These are phyloP conservation scores for Drosophila asahinai DNA, from an alignment of 1,140 invertebrate species.

Conservation along the genomic window DNA sequence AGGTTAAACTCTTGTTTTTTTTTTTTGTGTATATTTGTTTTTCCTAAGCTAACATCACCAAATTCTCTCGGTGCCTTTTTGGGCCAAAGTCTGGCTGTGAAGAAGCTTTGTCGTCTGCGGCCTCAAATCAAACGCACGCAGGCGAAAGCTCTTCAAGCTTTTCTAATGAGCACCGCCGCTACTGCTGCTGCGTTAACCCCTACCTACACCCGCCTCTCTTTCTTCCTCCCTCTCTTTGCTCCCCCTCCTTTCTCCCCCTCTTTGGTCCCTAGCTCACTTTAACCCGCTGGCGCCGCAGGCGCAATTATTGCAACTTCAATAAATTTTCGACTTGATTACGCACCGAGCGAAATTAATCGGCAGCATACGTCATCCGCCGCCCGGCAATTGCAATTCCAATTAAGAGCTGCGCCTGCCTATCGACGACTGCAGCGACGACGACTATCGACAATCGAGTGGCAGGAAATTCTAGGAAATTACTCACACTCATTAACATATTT, in stretches of 20 bases:
- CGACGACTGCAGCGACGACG: constrained; percentile 2
- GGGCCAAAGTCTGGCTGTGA: constrained; percentile 12
- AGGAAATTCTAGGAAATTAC: constrained; percentile 74
- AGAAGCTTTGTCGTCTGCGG: constrained; percentile 43
- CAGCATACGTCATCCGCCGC: constrained; percentile 68
- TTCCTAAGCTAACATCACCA: no score
- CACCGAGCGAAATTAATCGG: constrained; percentile 80
- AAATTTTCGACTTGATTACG: constrained; percentile 82
- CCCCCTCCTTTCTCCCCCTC: not conserved
- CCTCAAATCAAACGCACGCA: constrained; percentile 72
- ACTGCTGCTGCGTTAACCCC: constrained; percentile 15
- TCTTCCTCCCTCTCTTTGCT: not conserved
- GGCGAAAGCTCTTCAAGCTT: constrained; percentile 56
- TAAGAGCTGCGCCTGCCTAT: constrained; percentile 50
- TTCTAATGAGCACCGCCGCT: constrained; percentile 67
- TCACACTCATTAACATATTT: constrained; percentile 83
- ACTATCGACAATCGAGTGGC: constrained; percentile 39
- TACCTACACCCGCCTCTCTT: not conserved
- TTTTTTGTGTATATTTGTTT: no score
- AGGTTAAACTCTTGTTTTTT: no score
- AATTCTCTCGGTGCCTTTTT: constrained; percentile 16
- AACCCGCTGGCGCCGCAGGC: constrained; percentile 40
- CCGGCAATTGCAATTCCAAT: constrained; percentile 75
- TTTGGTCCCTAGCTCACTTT: not conserved
- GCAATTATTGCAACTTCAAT: constrained; percentile 83